Evolutionary conservation across 2,113 vertebrate genomes (phyloP).

Genomic region (Neolamprologus cancellatus): DNA sequence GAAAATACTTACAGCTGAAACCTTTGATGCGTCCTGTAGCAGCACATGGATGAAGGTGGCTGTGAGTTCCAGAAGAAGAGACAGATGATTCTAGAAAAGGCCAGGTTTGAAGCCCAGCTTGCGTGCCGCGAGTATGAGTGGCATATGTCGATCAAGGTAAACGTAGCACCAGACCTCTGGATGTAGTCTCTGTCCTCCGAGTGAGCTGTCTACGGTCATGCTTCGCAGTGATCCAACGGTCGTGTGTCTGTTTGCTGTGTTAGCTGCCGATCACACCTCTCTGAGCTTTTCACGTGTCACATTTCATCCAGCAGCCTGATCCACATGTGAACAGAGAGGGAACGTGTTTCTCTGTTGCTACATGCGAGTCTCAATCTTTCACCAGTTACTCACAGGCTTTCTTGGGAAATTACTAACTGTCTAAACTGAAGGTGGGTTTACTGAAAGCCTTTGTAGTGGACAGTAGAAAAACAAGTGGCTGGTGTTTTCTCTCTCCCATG

Average conservation of each 20-base stretch:
- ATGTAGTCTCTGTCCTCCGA: not conserved
- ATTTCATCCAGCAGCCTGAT: not conserved
- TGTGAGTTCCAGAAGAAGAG: conserved; percentile 81
- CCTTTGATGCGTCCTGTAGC: conserved; percentile 56
- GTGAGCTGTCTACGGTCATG: not conserved
- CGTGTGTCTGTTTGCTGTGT: conserved; percentile 8
- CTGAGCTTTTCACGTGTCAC: not conserved
- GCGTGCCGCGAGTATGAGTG: conserved; percentile 69
- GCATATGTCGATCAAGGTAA: conserved; percentile 70
- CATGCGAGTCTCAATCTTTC: not conserved
- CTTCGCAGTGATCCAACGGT: not conserved
- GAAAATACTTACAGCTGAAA: not conserved
- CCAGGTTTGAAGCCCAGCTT: conserved; percentile 62
- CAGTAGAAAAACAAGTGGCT: not conserved
- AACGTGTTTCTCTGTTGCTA: not conserved
- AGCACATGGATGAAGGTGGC: conserved; percentile 57
- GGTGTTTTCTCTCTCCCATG: not conserved
- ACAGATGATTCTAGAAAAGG: conserved; percentile 73
- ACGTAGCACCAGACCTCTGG: not conserved
- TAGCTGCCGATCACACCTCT: not conserved
- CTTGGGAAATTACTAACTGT: not conserved
- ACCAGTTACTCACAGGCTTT: not conserved
- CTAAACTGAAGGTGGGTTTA: not conserved
- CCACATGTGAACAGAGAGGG: not conserved
- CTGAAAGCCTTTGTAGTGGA: not conserved